Percentiles rank a stretch among this genome's conserved stretches.
Evolutionary conservation across 2,797 vertebrate species (phyloP).

Genomic region (Hylomyscus alleni): DNA sequence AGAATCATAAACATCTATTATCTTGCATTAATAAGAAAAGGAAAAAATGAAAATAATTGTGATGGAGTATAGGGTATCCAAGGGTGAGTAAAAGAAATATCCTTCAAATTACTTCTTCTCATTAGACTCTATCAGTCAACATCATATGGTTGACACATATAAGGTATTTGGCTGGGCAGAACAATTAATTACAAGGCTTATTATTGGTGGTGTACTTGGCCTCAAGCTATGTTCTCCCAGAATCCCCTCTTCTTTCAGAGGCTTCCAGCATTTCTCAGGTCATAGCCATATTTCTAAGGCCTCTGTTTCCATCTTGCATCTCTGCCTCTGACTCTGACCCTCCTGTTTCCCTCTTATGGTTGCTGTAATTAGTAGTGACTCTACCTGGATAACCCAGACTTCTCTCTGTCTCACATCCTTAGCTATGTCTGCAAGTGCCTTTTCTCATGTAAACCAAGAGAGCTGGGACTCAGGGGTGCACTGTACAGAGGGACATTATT

Average conservation of each 20-base stretch:
- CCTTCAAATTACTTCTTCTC: conserved; percentile 11
- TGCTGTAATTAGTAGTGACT: background rate
- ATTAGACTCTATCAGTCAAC: conserved; percentile 19
- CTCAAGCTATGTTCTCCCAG: background rate
- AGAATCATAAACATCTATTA: background rate
- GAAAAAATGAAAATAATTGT: background rate
- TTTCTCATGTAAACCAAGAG: background rate
- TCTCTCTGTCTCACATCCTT: background rate
- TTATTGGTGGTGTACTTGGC: background rate
- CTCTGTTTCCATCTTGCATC: background rate
- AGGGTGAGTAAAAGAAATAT: conserved; percentile 33
- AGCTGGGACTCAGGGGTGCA: background rate
- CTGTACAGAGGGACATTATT: background rate
- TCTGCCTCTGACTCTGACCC: background rate
- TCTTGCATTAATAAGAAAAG: background rate
- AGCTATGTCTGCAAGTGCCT: background rate
- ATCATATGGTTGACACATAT: background rate
- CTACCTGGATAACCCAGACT: background rate
- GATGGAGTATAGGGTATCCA: background rate
- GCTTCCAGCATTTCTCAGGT: background rate
- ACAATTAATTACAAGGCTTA: background rate
- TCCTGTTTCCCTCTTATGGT: background rate
- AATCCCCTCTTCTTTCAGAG: background rate
- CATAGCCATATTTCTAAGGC: background rate
- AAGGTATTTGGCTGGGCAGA: background rate